phyloP scores from a whole-genome alignment of 2,888 invertebrate genomes.

The Eristalis pertinax region DNA sequence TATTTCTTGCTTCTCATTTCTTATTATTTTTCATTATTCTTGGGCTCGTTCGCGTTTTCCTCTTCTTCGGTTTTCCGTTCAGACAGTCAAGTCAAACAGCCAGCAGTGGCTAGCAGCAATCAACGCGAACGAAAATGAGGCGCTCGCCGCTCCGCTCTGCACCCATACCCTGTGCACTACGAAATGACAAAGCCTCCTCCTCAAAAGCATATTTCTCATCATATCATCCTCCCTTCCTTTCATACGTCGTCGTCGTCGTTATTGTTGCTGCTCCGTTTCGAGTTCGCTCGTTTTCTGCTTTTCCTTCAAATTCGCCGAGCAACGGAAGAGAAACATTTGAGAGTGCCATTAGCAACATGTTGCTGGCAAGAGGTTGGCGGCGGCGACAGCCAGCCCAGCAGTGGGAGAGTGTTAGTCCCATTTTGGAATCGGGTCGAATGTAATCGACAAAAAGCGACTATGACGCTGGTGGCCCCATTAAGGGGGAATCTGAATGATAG shows the following conservation, averaged over 20 bases:
- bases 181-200: conserved; percentile 40
- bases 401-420: conserved; percentile 23
- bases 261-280: not conserved
- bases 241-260: not conserved
- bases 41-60: conserved; percentile 20
- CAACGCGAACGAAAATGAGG: not conserved
- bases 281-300: conserved; percentile 20
- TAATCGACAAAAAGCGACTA: conserved; percentile 44
- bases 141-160: no score
- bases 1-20: conserved; percentile 26
- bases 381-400: not conserved
- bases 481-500: conserved; percentile 23
- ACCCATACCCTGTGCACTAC: conserved; percentile 4
- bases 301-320: conserved; percentile 28
- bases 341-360: conserved; percentile 56
- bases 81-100: no score
- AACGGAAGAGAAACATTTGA: conserved; percentile 1
- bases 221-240: conserved; percentile 29
- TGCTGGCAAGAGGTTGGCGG: conserved; percentile 3
- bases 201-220: conserved; percentile 29
- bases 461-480: conserved; percentile 4
- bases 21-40: conserved; percentile 24
- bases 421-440: conserved; percentile 59
- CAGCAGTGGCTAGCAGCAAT: conserved; percentile 7
- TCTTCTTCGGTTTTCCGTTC: conserved; percentile 17